Percentiles rank a stretch among this genome's conserved stretches.
These are phyloP conservation scores for Rhodeus uyekii DNA, from an alignment of 2,797 vertebrate genomes.

Conservation along the genomic window DNA sequence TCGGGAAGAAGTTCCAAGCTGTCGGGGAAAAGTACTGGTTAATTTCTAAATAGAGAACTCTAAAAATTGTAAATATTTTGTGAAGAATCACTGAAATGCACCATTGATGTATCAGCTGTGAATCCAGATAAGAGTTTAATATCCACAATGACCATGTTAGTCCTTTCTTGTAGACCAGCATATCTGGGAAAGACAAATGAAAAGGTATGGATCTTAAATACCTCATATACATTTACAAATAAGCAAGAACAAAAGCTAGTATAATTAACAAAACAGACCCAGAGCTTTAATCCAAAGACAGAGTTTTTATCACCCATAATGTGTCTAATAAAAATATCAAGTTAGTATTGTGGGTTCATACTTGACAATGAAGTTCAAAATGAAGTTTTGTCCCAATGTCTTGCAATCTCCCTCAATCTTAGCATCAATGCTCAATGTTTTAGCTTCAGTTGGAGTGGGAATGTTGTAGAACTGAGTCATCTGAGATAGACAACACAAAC, in stretches of 20 bases:
- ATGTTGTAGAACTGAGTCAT: slow-evolving; percentile 12
- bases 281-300: too few relatives aligned
- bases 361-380: background rate
- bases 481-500: background rate
- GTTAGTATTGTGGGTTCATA: background rate
- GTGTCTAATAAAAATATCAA: background rate
- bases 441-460: background rate
- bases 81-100: background rate
- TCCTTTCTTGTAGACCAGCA: background rate
- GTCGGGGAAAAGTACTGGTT: background rate
- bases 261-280: too few relatives aligned
- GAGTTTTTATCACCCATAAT: too few relatives aligned
- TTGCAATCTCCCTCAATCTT: background rate
- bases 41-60: background rate
- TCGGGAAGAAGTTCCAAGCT: background rate
- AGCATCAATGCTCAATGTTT: background rate
- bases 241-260: too few relatives aligned
- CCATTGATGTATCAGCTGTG: slow-evolving; percentile 17
- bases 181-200: background rate
- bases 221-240: too few relatives aligned
- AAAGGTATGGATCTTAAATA: too few relatives aligned
- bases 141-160: slow-evolving; percentile 24
- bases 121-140: slow-evolving; percentile 22
- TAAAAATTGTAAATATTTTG: background rate
- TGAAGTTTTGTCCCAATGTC: background rate